Evolutionary conservation across 1,140 invertebrate genomes (phyloP).

Genomic region (Drosophila kohkoa): DNA sequence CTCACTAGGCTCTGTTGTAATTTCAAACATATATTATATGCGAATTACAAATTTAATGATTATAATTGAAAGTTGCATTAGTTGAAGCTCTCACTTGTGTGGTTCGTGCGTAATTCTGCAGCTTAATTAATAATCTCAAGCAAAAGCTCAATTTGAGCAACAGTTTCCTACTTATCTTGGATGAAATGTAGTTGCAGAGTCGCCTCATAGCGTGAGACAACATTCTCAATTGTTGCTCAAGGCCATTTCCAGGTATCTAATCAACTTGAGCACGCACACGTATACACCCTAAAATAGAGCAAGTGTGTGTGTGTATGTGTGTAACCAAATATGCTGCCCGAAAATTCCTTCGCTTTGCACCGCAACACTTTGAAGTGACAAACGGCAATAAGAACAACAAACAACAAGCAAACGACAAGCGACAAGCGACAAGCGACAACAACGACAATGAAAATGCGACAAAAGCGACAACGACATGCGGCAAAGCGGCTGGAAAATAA

Average conservation of each 20-base stretch:
- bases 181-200: neutral
- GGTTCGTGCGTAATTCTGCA: neutral
- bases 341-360: slow-evolving; percentile 51
- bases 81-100: neutral
- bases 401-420: slow-evolving; percentile 24
- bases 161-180: neutral
- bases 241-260: slow-evolving; percentile 27
- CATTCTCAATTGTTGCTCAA: slow-evolving; percentile 24
- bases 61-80: neutral
- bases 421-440: slow-evolving; percentile 45
- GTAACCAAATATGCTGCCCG: slow-evolving; percentile 53
- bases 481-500: slow-evolving; percentile 59
- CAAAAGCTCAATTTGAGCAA: neutral
- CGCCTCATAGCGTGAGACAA: neutral
- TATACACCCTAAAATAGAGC: slow-evolving; percentile 17
- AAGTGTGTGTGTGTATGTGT: slow-evolving; percentile 7
- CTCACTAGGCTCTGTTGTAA: no score
- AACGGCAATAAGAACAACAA: slow-evolving; percentile 40
- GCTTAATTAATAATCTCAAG: no score
- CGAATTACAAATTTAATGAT: no score
- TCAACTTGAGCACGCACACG: slow-evolving; percentile 24
- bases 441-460: slow-evolving; percentile 22
- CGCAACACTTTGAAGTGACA: slow-evolving; percentile 70
- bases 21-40: no score
- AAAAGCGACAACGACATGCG: slow-evolving; percentile 17